Base-by-base conservation (phyloP, 1,140 invertebrate genomes). In the Drosophila tristis region DNA sequence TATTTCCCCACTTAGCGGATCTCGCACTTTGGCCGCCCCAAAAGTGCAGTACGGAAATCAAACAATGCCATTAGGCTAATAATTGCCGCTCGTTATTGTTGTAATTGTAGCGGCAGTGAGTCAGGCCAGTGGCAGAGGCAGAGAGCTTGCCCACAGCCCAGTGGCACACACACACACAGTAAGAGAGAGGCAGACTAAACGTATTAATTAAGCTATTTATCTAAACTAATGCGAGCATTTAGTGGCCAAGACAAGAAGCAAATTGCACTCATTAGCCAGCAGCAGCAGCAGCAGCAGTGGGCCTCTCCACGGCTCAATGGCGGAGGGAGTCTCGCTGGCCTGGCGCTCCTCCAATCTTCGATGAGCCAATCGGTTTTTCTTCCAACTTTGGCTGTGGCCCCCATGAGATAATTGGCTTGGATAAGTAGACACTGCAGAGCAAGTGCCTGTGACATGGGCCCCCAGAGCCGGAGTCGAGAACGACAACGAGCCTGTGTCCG, bases 171-270 rank as follows among this genome's bases (percentile, higher is more conserved):
- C 44, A 55, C 39, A 42, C 2, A 49, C 26, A 23, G 25, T 26
- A 16, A 43, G 5, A 29, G 26, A 31, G 23, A 55, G 43, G 39
- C 61, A 57, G 55, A 81, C 80, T 80, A 77, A 84, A 84, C 78
- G 84, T 89, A 90, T 89, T 89, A 89, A 89, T 89, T 89, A 89
- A 89, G 84, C 84, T 89, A 89, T 89, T 89, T 89, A 89, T 89
- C 84, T 90, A 89, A 89, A 89, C 84, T 89, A 89, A 89, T 89
- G 84, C 85, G 84, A 89, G 84, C 84, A 89, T 89, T 89, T 89
- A 89, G 84, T 79, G 80, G 80, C 79, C 84, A 89, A 89, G 84
- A 89, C 84, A 89, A 78, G 84, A 74, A 89, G 84, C 84, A 89
- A 89, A 89, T 89, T 89, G 84, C 85, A 84, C 84, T 90, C 84